Evolutionary conservation across 2,113 vertebrate genomes (phyloP).

Genomic region (Zosterops borbonicus): DNA sequence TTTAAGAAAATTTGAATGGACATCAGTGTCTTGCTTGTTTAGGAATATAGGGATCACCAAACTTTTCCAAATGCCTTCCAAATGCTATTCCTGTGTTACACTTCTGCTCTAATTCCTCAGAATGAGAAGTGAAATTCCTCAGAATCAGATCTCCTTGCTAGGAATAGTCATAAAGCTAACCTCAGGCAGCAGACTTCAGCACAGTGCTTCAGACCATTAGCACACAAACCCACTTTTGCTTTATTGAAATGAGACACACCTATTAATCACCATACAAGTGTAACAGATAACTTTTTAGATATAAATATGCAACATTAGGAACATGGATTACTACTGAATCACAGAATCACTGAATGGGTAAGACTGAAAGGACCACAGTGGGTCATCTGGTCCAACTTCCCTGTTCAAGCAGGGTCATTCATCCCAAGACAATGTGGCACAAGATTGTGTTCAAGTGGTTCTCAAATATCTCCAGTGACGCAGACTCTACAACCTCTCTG

Average conservation of each 20-base stretch:
- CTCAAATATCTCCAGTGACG: not conserved
- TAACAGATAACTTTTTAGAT: not conserved
- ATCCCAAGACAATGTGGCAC: not conserved
- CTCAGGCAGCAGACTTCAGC: not conserved
- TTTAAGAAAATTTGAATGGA: not conserved
- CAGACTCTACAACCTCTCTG: not conserved
- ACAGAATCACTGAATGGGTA: not conserved
- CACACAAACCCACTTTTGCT: not conserved
- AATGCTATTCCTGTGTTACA: not conserved
- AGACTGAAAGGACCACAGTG: not conserved
- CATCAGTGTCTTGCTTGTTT: not conserved
- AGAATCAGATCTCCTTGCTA: not conserved
- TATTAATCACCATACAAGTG: not conserved
- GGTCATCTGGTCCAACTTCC: not conserved
- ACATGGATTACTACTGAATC: not conserved
- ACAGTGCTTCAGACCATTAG: not conserved
- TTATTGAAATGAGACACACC: not conserved
- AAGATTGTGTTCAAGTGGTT: no score
- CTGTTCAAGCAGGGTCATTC: not conserved
- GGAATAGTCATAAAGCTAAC: not conserved
- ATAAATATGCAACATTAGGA: not conserved
- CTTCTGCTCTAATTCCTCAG: not conserved
- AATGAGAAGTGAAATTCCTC: not conserved
- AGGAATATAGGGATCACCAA: not conserved
- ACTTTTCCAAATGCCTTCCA: not conserved